phyloP scores from a whole-genome alignment of 2,888 invertebrate genomes.

The Sialis fuliginosa region DNA sequence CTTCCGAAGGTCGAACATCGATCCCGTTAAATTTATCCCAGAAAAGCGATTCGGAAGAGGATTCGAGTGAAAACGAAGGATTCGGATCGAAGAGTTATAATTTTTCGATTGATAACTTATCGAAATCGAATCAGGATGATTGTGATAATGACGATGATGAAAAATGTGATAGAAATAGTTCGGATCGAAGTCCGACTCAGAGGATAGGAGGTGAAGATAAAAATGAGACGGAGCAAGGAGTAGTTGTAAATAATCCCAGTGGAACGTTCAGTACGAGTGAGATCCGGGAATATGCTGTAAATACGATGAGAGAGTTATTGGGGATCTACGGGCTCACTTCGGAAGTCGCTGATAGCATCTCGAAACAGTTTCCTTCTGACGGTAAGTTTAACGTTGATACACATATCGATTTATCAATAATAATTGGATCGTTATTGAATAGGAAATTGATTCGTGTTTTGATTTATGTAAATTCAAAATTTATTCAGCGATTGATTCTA shows the following conservation, averaged over 20 bases:
- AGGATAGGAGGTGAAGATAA: constrained; percentile 8
- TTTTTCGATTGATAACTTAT: constrained; percentile 34
- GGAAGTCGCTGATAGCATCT: constrained; percentile 51
- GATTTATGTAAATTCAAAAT: not conserved
- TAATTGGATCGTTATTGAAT: no score
- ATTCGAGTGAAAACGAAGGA: constrained; percentile 10
- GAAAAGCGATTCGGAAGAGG: constrained; percentile 19
- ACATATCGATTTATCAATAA: not conserved
- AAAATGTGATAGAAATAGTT: constrained; percentile 15
- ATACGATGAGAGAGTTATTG: constrained; percentile 59
- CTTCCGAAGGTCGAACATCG: constrained; percentile 11
- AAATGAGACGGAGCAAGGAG: not conserved
- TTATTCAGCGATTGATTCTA: not conserved
- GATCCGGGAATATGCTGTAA: constrained; percentile 60
- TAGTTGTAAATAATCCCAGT: constrained; percentile 22
- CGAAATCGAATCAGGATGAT: constrained; percentile 32
- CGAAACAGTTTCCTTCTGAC: constrained; percentile 48
- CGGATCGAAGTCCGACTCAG: constrained; percentile 8
- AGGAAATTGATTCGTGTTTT: no score
- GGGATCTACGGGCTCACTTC: constrained; percentile 60
- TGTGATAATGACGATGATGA: constrained; percentile 14
- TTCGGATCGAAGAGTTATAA: constrained; percentile 26
- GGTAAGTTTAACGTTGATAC: constrained; percentile 27
- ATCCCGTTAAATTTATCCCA: constrained; percentile 4
- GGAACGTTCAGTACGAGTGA: constrained; percentile 29